phyloP scores from a whole-genome alignment of 2,797 vertebrate species.

The Lepidocolaptes lacrymiger region DNA sequence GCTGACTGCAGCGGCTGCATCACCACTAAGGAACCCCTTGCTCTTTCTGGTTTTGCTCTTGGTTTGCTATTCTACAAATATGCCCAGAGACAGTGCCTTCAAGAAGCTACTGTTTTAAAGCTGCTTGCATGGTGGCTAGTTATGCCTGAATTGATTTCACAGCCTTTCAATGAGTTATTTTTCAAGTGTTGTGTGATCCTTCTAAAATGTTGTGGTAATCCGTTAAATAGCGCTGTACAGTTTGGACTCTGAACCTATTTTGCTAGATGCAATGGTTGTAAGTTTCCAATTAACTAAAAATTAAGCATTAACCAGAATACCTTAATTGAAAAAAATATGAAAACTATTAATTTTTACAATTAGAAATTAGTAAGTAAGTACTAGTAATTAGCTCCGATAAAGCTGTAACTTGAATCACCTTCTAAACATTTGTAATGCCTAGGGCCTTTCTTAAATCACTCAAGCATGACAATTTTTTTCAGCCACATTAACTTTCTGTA shows the following conservation, averaged over 20 bases:
- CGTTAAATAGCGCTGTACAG: slow-evolving; percentile 50
- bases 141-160: slow-evolving; percentile 39
- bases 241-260: slow-evolving; percentile 76
- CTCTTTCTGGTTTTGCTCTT: not conserved
- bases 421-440: slow-evolving; percentile 32
- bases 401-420: slow-evolving; percentile 39
- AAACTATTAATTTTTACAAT: slow-evolving; percentile 64
- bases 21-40: not conserved
- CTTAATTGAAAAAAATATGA: slow-evolving; percentile 37
- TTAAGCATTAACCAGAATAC: slow-evolving; percentile 78
- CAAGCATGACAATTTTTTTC: slow-evolving; percentile 72
- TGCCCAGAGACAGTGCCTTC: not conserved
- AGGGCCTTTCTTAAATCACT: slow-evolving; percentile 43
- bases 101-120: not conserved
- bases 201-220: slow-evolving; percentile 59
- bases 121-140: not conserved
- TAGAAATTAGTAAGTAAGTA: slow-evolving; percentile 22
- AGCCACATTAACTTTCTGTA: slow-evolving; percentile 79
- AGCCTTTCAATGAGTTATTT: slow-evolving; percentile 27
- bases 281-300: slow-evolving; percentile 85
- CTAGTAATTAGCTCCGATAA: not conserved
- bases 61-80: not conserved
- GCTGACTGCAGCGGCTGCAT: not conserved
- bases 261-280: slow-evolving; percentile 72
- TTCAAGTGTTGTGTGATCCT: slow-evolving; percentile 32